phyloP scores from a whole-genome alignment of 2,113 vertebrate species.

The Cyphotilapia sp. region DNA sequence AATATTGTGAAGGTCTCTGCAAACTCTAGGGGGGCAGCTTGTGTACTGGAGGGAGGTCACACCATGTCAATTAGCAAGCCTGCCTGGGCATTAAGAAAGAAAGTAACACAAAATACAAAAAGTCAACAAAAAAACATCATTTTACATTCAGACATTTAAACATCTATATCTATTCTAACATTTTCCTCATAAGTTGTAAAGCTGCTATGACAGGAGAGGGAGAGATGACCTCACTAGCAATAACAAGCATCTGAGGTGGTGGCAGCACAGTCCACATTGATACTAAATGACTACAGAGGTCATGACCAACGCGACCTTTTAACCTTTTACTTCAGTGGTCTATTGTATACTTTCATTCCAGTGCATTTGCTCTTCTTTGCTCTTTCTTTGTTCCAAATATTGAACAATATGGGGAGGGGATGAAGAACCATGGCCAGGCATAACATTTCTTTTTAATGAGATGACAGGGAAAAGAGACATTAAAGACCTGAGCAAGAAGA shows the following conservation, averaged over 20 bases:
- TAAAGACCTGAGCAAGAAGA: conserved; percentile 7
- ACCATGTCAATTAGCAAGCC: conserved; percentile 1
- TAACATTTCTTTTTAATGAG: conserved; percentile 35
- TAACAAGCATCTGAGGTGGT: conserved; percentile 29
- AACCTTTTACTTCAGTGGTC: conserved; percentile 26
- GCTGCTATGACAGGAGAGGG: neutral
- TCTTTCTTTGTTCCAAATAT: conserved; percentile 16
- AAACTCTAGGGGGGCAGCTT: conserved; percentile 10
- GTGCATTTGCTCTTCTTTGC: conserved; percentile 21
- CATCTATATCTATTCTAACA: neutral
- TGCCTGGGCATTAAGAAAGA: neutral
- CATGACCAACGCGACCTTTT: conserved; percentile 24
- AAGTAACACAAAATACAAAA: neutral
- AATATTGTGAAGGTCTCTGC: conserved; percentile 45
- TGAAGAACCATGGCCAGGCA: neutral
- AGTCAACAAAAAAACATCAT: neutral
- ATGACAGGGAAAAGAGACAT: neutral
- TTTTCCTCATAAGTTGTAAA: neutral
- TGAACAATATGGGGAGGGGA: neutral
- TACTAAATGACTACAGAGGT: conserved; percentile 34
- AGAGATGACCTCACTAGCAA: conserved; percentile 15
- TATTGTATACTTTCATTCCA: conserved; percentile 28
- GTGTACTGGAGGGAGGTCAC: conserved; percentile 14
- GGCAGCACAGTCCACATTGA: conserved; percentile 29
- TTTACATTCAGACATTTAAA: neutral